Evolutionary conservation across 2,797 vertebrate species (phyloP).

Genomic region (Lepidocolaptes lacrymiger): DNA sequence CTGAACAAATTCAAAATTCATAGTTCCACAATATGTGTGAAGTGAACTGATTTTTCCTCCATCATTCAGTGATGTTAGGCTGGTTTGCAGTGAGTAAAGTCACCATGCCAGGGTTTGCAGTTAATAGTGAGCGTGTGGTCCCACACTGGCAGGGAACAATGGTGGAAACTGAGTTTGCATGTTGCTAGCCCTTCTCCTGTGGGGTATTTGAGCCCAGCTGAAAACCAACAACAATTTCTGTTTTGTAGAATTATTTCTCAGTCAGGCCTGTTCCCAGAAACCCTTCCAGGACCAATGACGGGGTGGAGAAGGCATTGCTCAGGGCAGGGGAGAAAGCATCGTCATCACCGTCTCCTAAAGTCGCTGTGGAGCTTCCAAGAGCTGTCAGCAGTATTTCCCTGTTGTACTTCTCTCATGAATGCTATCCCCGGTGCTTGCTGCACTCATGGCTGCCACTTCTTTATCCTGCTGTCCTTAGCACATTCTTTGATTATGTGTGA

Average conservation of each 20-base stretch:
- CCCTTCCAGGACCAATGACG: neutral
- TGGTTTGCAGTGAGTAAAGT: neutral
- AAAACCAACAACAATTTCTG: neutral
- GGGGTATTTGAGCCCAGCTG: neutral
- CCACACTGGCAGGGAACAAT: neutral
- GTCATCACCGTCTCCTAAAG: neutral
- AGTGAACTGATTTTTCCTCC: neutral
- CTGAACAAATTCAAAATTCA: neutral
- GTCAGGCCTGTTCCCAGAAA: neutral
- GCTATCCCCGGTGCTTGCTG: neutral
- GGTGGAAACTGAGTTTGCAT: neutral
- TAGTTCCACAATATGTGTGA: neutral
- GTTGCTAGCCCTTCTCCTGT: neutral
- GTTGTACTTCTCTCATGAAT: neutral
- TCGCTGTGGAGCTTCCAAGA: neutral
- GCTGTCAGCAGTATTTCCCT: neutral
- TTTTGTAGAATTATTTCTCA: neutral
- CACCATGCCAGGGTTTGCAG: neutral
- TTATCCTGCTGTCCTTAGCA: neutral
- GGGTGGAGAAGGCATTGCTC: neutral
- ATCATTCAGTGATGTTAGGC: neutral
- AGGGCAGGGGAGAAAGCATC: neutral
- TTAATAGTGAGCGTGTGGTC: neutral
- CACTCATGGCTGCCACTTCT: neutral
- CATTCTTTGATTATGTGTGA: accelerated